A percentile compares a stretch with the other conserved stretches of the same genome.
Conservation (phyloP, 2,888 invertebrate genomes). For the Pogonocherus hispidulus region DNA sequence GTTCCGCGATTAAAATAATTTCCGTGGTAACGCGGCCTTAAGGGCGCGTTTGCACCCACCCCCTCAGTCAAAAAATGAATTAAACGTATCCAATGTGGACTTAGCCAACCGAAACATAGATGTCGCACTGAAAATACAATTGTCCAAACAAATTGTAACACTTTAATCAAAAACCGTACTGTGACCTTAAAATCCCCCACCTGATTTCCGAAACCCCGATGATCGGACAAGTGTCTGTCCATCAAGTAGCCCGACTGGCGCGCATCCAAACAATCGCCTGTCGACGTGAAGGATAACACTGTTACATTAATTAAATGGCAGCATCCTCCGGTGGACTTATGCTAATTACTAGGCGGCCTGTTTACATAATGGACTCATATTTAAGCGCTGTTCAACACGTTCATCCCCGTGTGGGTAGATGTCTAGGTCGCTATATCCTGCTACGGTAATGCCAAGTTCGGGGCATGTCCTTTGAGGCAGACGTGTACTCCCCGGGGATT, state of each 20-base stretch:
- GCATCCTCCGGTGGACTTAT: constrained; percentile 41
- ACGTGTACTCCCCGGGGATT: neutral
- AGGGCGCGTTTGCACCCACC: no score
- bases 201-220: no score
- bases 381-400: constrained; percentile 45
- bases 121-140: no score
- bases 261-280: constrained; percentile 24
- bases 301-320: constrained; percentile 45
- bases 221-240: neutral
- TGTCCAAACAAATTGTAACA: no score
- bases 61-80: no score
- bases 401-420: neutral
- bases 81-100: no score
- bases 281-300: constrained; percentile 48
- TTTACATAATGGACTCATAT: constrained; percentile 55
- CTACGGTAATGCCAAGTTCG: constrained; percentile 11
- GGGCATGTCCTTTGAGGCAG: constrained; percentile 6
- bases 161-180: no score
- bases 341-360: constrained; percentile 39
- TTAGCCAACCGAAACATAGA: no score
- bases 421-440: neutral
- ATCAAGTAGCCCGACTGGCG: neutral
- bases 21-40: no score
- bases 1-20: no score
- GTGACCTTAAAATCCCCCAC: no score